phyloP scores from a whole-genome alignment of 2,797 vertebrate species.

The Todus mexicanus region DNA sequence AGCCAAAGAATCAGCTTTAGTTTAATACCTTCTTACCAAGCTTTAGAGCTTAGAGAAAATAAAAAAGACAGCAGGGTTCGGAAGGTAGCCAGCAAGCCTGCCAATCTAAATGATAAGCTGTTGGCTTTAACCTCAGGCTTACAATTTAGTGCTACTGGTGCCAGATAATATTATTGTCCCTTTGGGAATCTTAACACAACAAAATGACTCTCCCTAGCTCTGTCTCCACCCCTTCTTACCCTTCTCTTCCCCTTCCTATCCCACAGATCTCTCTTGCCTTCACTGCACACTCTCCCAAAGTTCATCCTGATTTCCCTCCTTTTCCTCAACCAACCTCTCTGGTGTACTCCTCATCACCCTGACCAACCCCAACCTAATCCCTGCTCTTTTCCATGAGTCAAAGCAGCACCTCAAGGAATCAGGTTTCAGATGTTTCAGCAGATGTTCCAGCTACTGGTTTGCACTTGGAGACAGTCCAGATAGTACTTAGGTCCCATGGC shows the following conservation, averaged over 20 bases:
- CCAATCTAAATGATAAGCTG: conserved; percentile 7
- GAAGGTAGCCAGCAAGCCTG: conserved; percentile 32
- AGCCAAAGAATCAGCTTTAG: conserved; percentile 31
- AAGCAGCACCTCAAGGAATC: neutral
- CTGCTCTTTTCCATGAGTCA: neutral
- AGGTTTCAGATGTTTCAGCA: neutral
- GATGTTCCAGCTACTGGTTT: neutral
- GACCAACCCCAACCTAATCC: neutral
- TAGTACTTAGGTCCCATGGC: neutral
- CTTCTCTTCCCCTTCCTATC: neutral
- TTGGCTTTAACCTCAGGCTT: neutral
- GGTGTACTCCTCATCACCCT: neutral
- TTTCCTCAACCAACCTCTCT: neutral
- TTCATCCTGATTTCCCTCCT: neutral
- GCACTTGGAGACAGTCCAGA: neutral
- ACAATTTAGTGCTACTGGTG: neutral
- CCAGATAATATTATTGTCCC: conserved; percentile 6
- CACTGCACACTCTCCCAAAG: neutral
- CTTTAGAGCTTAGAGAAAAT: conserved; percentile 11
- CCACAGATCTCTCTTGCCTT: neutral
- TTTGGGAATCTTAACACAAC: neutral
- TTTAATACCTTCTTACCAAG: conserved; percentile 46
- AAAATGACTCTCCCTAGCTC: neutral
- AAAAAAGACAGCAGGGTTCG: neutral
- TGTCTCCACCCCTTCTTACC: neutral